Conservation (phyloP, 2,113 vertebrate species). For the Poeciliopsis occidentalis region DNA sequence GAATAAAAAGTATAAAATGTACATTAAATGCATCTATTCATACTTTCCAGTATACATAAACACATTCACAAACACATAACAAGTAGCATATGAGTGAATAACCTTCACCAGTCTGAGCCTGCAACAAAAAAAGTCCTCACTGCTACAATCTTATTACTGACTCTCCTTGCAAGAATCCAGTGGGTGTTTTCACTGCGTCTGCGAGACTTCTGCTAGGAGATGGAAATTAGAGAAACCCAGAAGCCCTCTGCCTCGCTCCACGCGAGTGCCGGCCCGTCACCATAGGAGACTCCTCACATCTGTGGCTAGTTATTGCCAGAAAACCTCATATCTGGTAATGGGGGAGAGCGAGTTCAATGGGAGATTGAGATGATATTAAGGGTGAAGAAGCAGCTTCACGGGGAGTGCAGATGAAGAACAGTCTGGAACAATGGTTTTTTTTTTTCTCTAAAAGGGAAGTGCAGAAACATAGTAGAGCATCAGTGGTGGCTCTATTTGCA, state of each 20-base stretch:
- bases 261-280: slow-evolving; percentile 45
- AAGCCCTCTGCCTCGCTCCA: slow-evolving; percentile 38
- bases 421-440: slow-evolving; percentile 30
- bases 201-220: slow-evolving; percentile 39
- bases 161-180: slow-evolving; percentile 62
- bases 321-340: slow-evolving; percentile 55
- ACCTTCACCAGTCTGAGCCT: slow-evolving; percentile 51
- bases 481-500: slow-evolving; percentile 8
- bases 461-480: slow-evolving; percentile 12
- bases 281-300: slow-evolving; percentile 59
- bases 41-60: neutral
- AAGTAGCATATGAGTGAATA: slow-evolving; percentile 61
- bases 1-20: slow-evolving; percentile 7
- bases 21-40: slow-evolving; percentile 1
- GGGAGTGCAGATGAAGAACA: slow-evolving; percentile 18
- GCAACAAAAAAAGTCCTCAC: slow-evolving; percentile 30
- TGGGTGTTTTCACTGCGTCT: slow-evolving; percentile 58
- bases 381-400: slow-evolving; percentile 37
- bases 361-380: slow-evolving; percentile 58
- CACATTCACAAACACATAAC: slow-evolving; percentile 32
- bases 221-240: slow-evolving; percentile 52
- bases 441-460: slow-evolving; percentile 26
- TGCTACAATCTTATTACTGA: slow-evolving; percentile 62
- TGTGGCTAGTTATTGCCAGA: slow-evolving; percentile 63
- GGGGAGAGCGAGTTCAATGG: slow-evolving; percentile 39